Conservation (phyloP, 2,113 vertebrate genomes). For the Corythoichthys intestinalis region DNA sequence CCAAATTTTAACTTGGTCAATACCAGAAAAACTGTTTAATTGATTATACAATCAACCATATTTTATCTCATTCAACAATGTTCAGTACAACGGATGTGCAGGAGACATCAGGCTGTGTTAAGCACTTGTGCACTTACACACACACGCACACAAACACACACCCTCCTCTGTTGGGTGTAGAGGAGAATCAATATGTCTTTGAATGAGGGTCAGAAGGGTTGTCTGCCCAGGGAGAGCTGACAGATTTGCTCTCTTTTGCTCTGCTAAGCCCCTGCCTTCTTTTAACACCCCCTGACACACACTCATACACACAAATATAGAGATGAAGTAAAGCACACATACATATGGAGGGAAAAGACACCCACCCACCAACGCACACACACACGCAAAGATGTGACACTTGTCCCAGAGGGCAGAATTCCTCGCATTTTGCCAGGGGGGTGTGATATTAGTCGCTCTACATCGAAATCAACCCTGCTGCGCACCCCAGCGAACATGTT, state of each 20-base stretch:
- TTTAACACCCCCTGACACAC: constrained; percentile 62
- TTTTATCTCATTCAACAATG: constrained; percentile 30
- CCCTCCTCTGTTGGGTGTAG: constrained; percentile 67
- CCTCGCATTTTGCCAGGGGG: constrained; percentile 73
- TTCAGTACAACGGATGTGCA: constrained; percentile 33
- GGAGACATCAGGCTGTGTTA: constrained; percentile 60
- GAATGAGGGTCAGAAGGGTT: constrained; percentile 82
- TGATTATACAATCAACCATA: constrained; percentile 26
- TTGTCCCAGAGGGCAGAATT: constrained; percentile 63
- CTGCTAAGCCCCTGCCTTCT: constrained; percentile 70
- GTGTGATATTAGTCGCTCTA: constrained; percentile 74
- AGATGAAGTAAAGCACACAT: constrained; percentile 33
- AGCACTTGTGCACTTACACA: constrained; percentile 42
- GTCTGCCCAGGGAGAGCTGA: constrained; percentile 79
- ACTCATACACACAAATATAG: constrained; percentile 31
- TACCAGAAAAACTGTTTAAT: constrained; percentile 15
- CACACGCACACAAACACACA: constrained; percentile 26
- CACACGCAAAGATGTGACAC: constrained; percentile 30
- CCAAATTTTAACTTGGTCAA: background rate
- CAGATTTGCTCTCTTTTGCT: constrained; percentile 83
- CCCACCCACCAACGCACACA: background rate
- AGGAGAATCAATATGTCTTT: constrained; percentile 82
- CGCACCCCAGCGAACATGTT: constrained; percentile 17
- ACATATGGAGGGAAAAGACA: background rate
- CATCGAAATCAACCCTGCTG: constrained; percentile 67